Percentiles rank a stretch among this genome's conserved stretches.
Conservation (phyloP, 2,797 vertebrate genomes). For the Falco columbarius region DNA sequence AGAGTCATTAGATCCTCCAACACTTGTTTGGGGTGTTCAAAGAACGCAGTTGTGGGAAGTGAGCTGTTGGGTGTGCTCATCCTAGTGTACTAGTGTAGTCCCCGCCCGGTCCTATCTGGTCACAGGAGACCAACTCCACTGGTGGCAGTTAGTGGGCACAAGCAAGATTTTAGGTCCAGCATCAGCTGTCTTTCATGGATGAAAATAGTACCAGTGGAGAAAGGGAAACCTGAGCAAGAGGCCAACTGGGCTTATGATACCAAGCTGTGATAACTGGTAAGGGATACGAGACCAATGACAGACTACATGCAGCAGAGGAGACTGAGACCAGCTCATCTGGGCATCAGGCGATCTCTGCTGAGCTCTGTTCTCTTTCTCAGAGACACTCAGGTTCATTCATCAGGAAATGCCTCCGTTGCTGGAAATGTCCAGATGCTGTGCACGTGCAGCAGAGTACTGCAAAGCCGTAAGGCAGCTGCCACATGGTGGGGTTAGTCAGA, state of each 20-base stretch:
- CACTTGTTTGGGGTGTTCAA: neutral
- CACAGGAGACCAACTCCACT: neutral
- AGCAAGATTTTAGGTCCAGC: neutral
- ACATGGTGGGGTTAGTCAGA: neutral
- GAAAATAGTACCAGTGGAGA: neutral
- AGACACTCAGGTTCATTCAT: neutral
- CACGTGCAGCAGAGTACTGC: constrained; percentile 1
- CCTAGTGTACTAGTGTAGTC: neutral
- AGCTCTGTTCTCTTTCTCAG: neutral
- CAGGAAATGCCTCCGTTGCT: neutral
- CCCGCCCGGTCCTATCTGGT: neutral
- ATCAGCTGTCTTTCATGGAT: neutral
- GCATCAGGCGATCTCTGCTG: neutral
- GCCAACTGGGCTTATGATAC: neutral
- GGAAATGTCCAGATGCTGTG: constrained; percentile 27
- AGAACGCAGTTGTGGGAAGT: neutral
- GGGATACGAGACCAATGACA: neutral
- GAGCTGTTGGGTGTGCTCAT: neutral
- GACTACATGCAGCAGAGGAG: neutral
- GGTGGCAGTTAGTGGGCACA: fast-evolving
- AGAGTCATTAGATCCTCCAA: neutral
- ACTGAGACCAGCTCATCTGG: neutral
- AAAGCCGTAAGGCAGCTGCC: constrained; percentile 1
- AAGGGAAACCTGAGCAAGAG: neutral
- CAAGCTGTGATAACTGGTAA: neutral